phyloP scores from a whole-genome alignment of 1,140 invertebrate species.

The Drosophila kepulauana region DNA sequence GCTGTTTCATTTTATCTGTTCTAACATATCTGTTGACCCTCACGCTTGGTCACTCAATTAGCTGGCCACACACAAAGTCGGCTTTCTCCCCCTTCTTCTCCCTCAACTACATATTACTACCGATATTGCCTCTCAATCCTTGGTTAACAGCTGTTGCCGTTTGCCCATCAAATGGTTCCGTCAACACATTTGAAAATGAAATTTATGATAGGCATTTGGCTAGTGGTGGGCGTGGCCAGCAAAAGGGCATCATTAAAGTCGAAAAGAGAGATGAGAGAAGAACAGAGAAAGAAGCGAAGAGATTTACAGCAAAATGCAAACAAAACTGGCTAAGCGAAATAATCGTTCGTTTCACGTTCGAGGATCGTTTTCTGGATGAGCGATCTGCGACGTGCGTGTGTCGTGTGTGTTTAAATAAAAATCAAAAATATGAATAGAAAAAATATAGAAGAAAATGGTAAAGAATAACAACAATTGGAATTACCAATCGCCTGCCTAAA shows the following conservation, averaged over 20 bases:
- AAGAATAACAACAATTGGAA: conserved; percentile 48
- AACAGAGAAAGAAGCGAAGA: conserved; percentile 9
- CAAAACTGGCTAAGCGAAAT: conserved; percentile 38
- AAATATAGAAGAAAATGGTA: not conserved
- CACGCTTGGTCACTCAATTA: conserved; percentile 55
- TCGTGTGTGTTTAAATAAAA: conserved; percentile 38
- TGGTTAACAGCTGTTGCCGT: conserved; percentile 44
- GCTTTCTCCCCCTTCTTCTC: not conserved
- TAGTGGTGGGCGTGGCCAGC: conserved; percentile 37
- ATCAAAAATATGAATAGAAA: conserved; percentile 22
- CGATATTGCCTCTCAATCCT: conserved; percentile 2
- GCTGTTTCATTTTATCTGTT: conserved; percentile 15
- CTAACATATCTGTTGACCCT: conserved; percentile 41
- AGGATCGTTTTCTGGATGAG: conserved; percentile 36
- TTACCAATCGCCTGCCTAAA: conserved; percentile 50
- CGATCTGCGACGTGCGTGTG: conserved; percentile 49
- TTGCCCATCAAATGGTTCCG: conserved; percentile 43
- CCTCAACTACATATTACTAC: not conserved
- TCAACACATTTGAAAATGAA: conserved; percentile 43
- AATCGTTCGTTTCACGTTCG: conserved; percentile 18
- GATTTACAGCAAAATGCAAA: conserved; percentile 44
- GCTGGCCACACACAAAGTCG: conserved; percentile 44
- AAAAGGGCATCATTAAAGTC: conserved; percentile 47
- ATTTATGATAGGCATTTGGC: conserved; percentile 44
- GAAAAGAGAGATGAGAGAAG: not conserved